Base-by-base conservation (phyloP, 2,888 invertebrate species). In the Drosophila peninsularis region DNA sequence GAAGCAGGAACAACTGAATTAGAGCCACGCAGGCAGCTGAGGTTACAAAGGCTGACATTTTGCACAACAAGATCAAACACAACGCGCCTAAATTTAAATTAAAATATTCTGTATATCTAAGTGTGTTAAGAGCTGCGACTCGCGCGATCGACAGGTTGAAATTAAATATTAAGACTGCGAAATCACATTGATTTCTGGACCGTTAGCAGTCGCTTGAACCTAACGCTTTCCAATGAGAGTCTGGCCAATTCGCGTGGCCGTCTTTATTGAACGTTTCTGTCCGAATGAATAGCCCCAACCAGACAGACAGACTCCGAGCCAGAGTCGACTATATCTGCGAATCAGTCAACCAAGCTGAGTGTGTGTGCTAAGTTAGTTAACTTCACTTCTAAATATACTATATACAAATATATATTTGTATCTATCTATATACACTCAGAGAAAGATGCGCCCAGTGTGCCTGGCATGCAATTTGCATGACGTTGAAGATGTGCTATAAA, bases 231-330 rank as follows among this genome's bases (percentile, higher is more conserved):
- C 70, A 80, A 78, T 78, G 71, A 68, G 69, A 71, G 68, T 56
- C 66, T 66, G 71, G 56, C 66, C 78, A 83, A 77, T 75, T 60
- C 72, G 78, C 81, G 90, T 83, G 83, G 88, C 85, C 71, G 90
- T 87, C 88, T 89, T 88, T 86, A 90, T 85, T 85, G 90, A 90
- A 76, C 53, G 83, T 85, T 83, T 83, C 83, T 80, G 90, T 88
- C 88, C 82, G 89, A 85, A 90, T 85, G 89, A 83, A 58, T 78
- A 71, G 69, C 57, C 55, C 44, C 57, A 62, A 52, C 71, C 75
- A 74, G 75, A 88, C 89, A 78, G 88, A 82, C 84, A 83, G 78
- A 82, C 81, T 78, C 79, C 82, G 52, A 86, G 67, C 56, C 70
- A 58, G 60, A 61, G 50, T 41, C 34, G 55, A 36, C 42, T 34